Conservation (phyloP, 2,888 invertebrate genomes). For the Tetrapedia diversipes region DNA sequence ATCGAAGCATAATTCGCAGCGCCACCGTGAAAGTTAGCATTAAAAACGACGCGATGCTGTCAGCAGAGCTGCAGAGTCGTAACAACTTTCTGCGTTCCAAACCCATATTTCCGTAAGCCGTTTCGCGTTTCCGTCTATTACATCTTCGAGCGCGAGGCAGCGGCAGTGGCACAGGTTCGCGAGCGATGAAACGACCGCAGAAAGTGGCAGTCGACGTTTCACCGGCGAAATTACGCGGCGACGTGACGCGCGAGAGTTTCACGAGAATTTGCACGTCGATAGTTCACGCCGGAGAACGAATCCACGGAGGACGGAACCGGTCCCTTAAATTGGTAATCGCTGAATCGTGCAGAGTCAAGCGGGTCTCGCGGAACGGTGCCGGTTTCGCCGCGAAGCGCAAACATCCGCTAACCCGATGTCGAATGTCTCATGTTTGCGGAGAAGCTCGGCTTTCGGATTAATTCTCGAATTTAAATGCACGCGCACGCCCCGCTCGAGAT, state of each 20-base stretch:
- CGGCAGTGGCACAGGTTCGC: neutral
- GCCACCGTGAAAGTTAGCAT: no score
- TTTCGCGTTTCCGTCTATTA: conserved; percentile 8
- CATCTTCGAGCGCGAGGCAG: neutral
- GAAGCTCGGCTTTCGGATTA: conserved; percentile 58
- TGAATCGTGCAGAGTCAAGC: conserved; percentile 38
- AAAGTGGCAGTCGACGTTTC: neutral
- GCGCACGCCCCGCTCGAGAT: conserved; percentile 35
- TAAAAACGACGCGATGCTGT: no score
- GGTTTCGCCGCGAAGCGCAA: conserved; percentile 47
- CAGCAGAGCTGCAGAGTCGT: no score
- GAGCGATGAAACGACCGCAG: conserved; percentile 1
- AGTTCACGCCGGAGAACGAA: conserved; percentile 45
- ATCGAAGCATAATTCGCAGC: no score
- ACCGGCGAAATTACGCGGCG: neutral
- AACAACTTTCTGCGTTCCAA: neutral
- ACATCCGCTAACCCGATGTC: conserved; percentile 62
- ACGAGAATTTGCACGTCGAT: conserved; percentile 44
- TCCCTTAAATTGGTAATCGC: conserved; percentile 63
- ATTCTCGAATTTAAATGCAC: conserved; percentile 67
- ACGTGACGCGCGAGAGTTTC: conserved; percentile 1
- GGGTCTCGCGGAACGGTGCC: conserved; percentile 30
- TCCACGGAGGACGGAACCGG: conserved; percentile 55
- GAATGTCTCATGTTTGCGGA: conserved; percentile 61
- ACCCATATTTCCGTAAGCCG: conserved; percentile 1